Percentiles rank a stretch among this genome's conserved stretches.
Conservation (phyloP, 92 coral and sea anemone genomes). For the Chrysogorgia sp. region DNA sequence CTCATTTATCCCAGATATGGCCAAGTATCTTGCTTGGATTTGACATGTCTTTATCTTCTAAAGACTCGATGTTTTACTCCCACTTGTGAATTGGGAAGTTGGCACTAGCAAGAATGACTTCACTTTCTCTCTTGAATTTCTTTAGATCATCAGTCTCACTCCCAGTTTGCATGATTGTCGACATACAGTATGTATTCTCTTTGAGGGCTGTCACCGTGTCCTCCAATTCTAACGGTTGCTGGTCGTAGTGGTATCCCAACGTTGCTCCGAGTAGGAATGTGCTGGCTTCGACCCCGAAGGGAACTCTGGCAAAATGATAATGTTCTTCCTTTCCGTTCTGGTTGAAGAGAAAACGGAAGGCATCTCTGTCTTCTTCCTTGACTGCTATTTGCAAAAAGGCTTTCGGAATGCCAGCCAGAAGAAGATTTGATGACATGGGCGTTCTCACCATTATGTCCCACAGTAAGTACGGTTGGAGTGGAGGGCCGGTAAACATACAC, state of each 20-base stretch:
- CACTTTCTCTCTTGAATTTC: background rate
- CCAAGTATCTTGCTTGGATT: conserved; percentile 40
- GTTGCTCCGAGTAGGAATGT: conserved; percentile 71
- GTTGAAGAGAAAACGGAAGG: conserved; percentile 56
- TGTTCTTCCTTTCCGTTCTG: conserved; percentile 53
- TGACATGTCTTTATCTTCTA: conserved; percentile 36
- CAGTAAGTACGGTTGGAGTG: conserved; percentile 64
- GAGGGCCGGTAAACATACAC: conserved; percentile 61
- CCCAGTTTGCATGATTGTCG: conserved; percentile 63
- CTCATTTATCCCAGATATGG: conserved; percentile 31
- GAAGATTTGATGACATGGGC: conserved; percentile 58
- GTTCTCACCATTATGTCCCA: conserved; percentile 67
- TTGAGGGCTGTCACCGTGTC: conserved; percentile 46
- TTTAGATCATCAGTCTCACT: conserved; percentile 38
- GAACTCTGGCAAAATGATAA: conserved; percentile 59
- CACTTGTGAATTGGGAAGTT: conserved; percentile 46
- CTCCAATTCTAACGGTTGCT: conserved; percentile 46
- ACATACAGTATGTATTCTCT: conserved; percentile 67
- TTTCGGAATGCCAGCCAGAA: conserved; percentile 53
- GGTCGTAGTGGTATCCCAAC: conserved; percentile 59
- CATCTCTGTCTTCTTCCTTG: conserved; percentile 58
- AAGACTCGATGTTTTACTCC: conserved; percentile 25
- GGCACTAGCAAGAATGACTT: background rate
- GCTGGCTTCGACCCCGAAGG: conserved; percentile 66
- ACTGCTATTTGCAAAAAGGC: conserved; percentile 59